Conservation (phyloP, 2,797 vertebrate genomes). For the Columba guinea region DNA sequence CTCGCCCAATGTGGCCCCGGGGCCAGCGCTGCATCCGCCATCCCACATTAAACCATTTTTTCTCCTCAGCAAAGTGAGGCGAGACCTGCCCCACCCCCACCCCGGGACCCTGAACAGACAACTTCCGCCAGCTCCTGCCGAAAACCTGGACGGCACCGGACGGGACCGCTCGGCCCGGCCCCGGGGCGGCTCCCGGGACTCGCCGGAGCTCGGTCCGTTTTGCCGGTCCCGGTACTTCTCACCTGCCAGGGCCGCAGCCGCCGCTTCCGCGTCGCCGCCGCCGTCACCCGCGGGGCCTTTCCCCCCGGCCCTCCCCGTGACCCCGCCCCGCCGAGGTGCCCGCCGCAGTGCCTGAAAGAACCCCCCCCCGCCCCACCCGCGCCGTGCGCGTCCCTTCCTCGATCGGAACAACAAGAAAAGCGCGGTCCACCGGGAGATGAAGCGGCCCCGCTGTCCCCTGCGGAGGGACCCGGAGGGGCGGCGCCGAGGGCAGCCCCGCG, state of each 20-base stretch:
- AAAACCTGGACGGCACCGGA: too few species aligned
- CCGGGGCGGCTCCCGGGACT: too few species aligned
- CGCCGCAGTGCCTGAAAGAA: neutral
- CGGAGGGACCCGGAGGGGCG: neutral
- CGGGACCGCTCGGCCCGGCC: neutral
- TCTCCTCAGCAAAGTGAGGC: accelerated
- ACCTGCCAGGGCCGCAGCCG: neutral
- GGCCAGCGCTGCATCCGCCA: accelerated
- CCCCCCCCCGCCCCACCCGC: accelerated
- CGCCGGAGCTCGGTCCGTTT: too few species aligned
- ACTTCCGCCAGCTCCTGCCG: neutral
- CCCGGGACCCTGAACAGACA: neutral
- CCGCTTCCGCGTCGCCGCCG: neutral
- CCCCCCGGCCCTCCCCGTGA: accelerated
- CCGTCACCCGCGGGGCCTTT: neutral
- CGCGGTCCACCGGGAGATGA: accelerated
- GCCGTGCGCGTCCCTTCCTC: accelerated
- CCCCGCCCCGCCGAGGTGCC: neutral
- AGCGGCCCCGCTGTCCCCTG: neutral
- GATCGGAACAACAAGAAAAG: accelerated
- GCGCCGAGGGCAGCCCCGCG: neutral
- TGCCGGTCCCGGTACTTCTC: accelerated
- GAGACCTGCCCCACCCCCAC: neutral
- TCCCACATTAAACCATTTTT: accelerated
- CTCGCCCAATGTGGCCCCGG: accelerated